A percentile compares a stretch with the other conserved stretches of the same genome.
Evolutionary conservation across 2,888 invertebrate species (phyloP).

Genomic region (Synanthedon tipuliformis): DNA sequence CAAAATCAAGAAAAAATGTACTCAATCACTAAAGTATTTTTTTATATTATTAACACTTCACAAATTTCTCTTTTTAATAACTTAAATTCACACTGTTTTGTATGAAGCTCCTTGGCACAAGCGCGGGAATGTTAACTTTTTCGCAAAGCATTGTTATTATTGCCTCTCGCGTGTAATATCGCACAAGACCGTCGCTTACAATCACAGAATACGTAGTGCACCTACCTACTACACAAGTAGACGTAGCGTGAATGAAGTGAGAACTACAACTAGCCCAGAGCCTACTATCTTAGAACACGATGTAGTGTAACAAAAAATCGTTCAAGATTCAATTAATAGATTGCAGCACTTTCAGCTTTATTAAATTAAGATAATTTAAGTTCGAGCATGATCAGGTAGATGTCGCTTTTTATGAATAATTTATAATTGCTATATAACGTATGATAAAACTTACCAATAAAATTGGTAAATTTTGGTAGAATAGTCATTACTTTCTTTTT

Average conservation of each 20-base stretch:
- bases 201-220: slow-evolving; percentile 51
- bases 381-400: no score
- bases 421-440: no score
- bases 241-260: slow-evolving; percentile 1
- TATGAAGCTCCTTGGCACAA: slow-evolving; percentile 34
- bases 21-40: slow-evolving; percentile 34
- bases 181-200: slow-evolving; percentile 46
- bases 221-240: neutral
- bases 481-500: no score
- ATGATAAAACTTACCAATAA: no score
- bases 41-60: slow-evolving; percentile 33
- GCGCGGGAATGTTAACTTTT: slow-evolving; percentile 49
- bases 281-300: no score
- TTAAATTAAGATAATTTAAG: no score
- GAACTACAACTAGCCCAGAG: slow-evolving; percentile 5
- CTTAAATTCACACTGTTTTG: slow-evolving; percentile 52
- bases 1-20: slow-evolving; percentile 25
- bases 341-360: no score
- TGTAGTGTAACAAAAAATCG: no score
- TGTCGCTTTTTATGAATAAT: no score
- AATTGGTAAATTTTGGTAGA: no score
- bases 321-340: no score
- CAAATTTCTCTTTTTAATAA: slow-evolving; percentile 37
- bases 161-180: slow-evolving; percentile 34
- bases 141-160: slow-evolving; percentile 44